These are phyloP conservation scores for Germaria angustata DNA, from an alignment of 2,888 invertebrate genomes.

Conservation along the genomic window DNA sequence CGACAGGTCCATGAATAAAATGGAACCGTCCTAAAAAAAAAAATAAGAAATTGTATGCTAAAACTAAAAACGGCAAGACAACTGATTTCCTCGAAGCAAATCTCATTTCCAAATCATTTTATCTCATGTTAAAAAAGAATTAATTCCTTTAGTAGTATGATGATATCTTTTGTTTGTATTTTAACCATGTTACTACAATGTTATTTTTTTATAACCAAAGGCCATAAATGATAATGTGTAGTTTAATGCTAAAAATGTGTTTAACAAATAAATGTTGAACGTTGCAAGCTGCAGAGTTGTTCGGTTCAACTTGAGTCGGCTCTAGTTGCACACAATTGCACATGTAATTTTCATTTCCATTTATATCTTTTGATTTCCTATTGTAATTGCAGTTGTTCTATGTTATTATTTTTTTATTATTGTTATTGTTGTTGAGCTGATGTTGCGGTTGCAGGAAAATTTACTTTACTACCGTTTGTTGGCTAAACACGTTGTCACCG, in stretches of 20 bases:
- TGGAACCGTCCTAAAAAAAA: too few relatives aligned
- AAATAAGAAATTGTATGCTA: too few relatives aligned
- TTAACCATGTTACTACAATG: slow-evolving; percentile 28
- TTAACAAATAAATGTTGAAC: slow-evolving; percentile 66
- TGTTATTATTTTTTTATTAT: background rate
- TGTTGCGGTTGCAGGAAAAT: slow-evolving; percentile 23
- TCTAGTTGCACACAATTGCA: slow-evolving; percentile 57
- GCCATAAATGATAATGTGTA: slow-evolving; percentile 60
- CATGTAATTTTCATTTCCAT: slow-evolving; percentile 47
- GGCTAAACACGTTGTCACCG: slow-evolving; percentile 60
- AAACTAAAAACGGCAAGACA: too few relatives aligned
- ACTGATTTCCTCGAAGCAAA: too few relatives aligned
- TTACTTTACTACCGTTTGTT: slow-evolving; percentile 54
- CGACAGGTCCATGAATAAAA: too few relatives aligned
- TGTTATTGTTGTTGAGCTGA: slow-evolving; percentile 1
- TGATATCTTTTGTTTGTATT: background rate
- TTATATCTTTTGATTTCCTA: slow-evolving; percentile 33
- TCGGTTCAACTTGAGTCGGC: slow-evolving; percentile 23
- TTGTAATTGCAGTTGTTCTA: background rate
- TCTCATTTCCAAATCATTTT: too few relatives aligned
- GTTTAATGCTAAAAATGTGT: slow-evolving; percentile 56
- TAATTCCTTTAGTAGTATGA: background rate
- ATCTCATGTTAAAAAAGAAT: background rate
- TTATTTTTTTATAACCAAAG: slow-evolving; percentile 29
- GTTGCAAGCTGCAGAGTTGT: background rate